Evolutionary conservation across 2,888 invertebrate species (phyloP).

Genomic region (Rhyacophila evoluta): DNA sequence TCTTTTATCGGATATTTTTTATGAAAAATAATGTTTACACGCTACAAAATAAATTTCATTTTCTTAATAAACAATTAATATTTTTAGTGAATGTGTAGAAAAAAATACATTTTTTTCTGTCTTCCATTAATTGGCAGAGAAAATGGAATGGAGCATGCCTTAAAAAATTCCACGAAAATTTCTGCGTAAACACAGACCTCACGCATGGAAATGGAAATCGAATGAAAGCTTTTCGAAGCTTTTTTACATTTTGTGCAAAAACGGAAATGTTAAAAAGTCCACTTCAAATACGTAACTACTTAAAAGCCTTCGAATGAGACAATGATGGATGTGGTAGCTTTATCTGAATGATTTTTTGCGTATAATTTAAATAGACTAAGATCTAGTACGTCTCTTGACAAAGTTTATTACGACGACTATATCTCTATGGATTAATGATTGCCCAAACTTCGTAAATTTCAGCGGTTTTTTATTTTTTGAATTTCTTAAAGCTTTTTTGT

Average conservation of each 20-base stretch:
- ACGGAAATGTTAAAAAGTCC: slow-evolving; percentile 41
- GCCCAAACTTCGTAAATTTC: background rate
- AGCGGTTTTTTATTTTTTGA: background rate
- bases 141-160: too few relatives aligned
- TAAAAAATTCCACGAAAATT: too few relatives aligned
- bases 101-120: too few relatives aligned
- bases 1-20: too few relatives aligned
- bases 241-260: background rate
- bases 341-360: slow-evolving; percentile 36
- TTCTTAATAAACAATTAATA: too few relatives aligned
- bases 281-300: slow-evolving; percentile 45
- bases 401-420: background rate
- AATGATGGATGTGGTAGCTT: slow-evolving; percentile 50
- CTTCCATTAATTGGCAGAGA: too few relatives aligned
- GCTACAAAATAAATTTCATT: too few relatives aligned
- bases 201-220: slow-evolving; percentile 7
- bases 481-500: too few relatives aligned
- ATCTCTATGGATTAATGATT: background rate
- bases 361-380: background rate
- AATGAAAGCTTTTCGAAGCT: background rate
- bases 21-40: too few relatives aligned
- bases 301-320: slow-evolving; percentile 50
- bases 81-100: too few relatives aligned
- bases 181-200: background rate
- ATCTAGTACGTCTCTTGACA: background rate